phyloP scores from a whole-genome alignment of 1,140 invertebrate genomes.

The Solenopsis invicta region DNA sequence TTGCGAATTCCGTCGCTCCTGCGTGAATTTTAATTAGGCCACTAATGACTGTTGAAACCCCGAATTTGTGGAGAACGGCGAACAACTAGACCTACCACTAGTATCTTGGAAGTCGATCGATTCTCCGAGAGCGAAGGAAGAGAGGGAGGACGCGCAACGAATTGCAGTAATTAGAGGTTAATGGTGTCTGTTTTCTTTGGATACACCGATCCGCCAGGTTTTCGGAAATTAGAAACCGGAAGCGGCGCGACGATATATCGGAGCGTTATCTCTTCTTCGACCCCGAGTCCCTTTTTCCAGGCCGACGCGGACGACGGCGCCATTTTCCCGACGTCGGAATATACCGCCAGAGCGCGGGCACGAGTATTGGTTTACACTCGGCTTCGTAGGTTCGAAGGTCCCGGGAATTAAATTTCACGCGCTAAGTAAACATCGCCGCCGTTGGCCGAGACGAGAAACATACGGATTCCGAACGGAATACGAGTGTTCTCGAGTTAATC shows the following conservation, averaged over 20 bases:
- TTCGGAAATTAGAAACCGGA: conserved; percentile 39
- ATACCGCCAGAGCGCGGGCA: not conserved
- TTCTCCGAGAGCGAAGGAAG: not conserved
- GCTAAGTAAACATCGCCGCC: conserved; percentile 73
- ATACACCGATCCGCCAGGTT: not conserved
- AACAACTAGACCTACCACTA: not conserved
- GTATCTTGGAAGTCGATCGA: too few relatives aligned
- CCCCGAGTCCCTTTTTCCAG: conserved; percentile 12
- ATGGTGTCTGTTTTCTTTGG: conserved; percentile 5
- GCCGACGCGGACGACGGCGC: conserved; percentile 1
- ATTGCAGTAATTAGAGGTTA: not conserved
- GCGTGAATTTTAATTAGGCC: conserved; percentile 44
- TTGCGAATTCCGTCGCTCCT: too few relatives aligned
- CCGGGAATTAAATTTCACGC: conserved; percentile 81
- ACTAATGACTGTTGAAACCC: not conserved
- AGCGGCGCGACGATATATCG: not conserved
- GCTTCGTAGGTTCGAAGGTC: conserved; percentile 75
- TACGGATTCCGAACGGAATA: conserved; percentile 62
- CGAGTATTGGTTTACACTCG: conserved; percentile 70
- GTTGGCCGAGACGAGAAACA: conserved; percentile 76
- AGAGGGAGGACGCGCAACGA: not conserved
- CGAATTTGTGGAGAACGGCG: conserved; percentile 6
- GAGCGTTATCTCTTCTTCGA: not conserved
- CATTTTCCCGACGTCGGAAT: conserved; percentile 25
- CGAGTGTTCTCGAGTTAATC: conserved; percentile 62